Base-by-base conservation (phyloP, 2,888 invertebrate genomes). In the Trichogramma dendrolimi region DNA sequence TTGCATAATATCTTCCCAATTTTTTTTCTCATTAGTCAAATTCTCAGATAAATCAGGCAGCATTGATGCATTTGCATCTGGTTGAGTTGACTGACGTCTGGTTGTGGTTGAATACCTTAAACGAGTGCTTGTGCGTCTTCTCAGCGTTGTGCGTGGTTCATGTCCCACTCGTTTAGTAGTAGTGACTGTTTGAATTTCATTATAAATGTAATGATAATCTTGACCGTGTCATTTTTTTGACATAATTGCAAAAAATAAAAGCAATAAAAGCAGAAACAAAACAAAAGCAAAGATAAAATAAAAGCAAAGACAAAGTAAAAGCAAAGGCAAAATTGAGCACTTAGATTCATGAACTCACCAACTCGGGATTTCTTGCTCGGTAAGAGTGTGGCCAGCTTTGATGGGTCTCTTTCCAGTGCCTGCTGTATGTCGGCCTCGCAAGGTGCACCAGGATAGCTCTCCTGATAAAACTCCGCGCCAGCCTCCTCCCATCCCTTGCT, bases 1-100 rank as follows among this genome's bases (percentile, higher is more conserved):
- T 76, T 89, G 87, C 87, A 90, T 90, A 53, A 92, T 90, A 78
- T 92, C 91, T 70, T 92, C 90, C 90, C 91, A 91, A 1, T 90
- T 90, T 1, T 88, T 84, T 73, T 90, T 89, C 75, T 92, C 92
- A 70, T 91, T 91, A 0, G 91, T 89, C 51, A 91, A 80, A 76
- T 89, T 90, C 75, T 90, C 89, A 79, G 91, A 91, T n/a, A 92
- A 78, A 78, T 92, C 92, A 0, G 92, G 92, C 68, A 92, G 74
- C 87, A 90, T 89, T 0, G 91, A 87, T 4, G 90, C 85, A 65
- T 90, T 88, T 57, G 89, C 86, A 72, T 91, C 91, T 74, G 76
- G 81, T 68, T 78, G 78, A 46, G 81, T 80, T 5, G 84, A 83
- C 71, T 83, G 79, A 66, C 83, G 77, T 63, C 83, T 76, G 41